These are phyloP conservation scores for Campoletis sonorensis DNA, from an alignment of 1,140 invertebrate species.

Conservation along the genomic window DNA sequence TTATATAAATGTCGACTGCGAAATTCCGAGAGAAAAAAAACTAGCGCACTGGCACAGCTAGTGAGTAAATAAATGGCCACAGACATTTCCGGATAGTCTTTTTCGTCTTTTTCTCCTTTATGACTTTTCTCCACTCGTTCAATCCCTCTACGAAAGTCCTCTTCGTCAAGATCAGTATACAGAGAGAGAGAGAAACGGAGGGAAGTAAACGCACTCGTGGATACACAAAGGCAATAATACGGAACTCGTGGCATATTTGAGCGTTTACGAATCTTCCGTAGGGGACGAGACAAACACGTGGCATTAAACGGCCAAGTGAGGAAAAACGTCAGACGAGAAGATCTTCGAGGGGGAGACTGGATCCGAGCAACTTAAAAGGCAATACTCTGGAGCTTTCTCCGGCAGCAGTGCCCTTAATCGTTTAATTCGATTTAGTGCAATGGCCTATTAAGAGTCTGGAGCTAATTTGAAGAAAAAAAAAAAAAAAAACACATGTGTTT, in stretches of 20 bases:
- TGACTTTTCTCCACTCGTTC: background rate
- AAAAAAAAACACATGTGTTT: too few species aligned
- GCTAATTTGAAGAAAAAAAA: too few species aligned
- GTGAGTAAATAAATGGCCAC: background rate
- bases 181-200: background rate
- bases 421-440: background rate
- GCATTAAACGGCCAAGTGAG: conserved; percentile 23
- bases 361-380: conserved; percentile 9
- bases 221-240: conserved; percentile 58
- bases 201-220: conserved; percentile 35
- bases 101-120: conserved; percentile 30
- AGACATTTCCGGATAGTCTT: conserved; percentile 43
- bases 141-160: background rate
- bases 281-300: conserved; percentile 29
- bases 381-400: background rate
- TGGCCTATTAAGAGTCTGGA: background rate
- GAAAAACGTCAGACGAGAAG: background rate
- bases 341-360: background rate
- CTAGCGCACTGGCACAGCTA: too few species aligned
- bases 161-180: background rate
- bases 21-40: too few species aligned
- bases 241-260: conserved; percentile 55
- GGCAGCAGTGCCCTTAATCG: background rate
- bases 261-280: conserved; percentile 56
- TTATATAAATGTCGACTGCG: too few species aligned